These are phyloP conservation scores for Takifugu rubripes DNA, from an alignment of 2,797 vertebrate genomes.

Conservation along the genomic window DNA sequence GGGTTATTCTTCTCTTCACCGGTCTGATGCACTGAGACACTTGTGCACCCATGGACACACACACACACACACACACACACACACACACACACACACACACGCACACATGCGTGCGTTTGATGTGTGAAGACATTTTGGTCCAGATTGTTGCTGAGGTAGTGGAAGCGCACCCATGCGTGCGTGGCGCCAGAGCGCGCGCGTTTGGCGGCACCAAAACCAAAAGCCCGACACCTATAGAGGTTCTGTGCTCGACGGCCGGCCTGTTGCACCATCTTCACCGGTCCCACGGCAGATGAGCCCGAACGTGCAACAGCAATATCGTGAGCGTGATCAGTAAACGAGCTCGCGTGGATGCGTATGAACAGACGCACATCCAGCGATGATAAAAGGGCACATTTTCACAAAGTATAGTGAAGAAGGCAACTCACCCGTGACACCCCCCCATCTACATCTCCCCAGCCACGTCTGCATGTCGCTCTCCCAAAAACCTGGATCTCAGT, in stretches of 20 bases:
- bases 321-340: conserved; percentile 25
- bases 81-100: background rate
- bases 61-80: conserved; percentile 15
- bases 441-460: conserved; percentile 24
- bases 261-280: background rate
- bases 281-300: conserved; percentile 14
- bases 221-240: conserved; percentile 14
- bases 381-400: conserved; percentile 59
- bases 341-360: conserved; percentile 38
- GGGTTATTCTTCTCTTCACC: conserved; percentile 73
- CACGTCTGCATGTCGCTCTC: conserved; percentile 45
- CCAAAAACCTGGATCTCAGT: conserved; percentile 56
- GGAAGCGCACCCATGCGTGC: conserved; percentile 50
- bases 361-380: conserved; percentile 48
- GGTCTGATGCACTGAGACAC: conserved; percentile 71
- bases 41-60: conserved; percentile 25
- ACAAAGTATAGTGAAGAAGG: conserved; percentile 50
- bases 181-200: background rate
- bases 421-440: conserved; percentile 30
- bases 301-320: conserved; percentile 19
- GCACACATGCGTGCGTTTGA: conserved; percentile 38
- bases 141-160: conserved; percentile 64
- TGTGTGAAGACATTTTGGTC: conserved; percentile 47
- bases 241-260: background rate
- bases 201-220: background rate